These are phyloP conservation scores for Cheirogaleus major DNA, from an alignment of 2,797 vertebrate genomes.

Conservation along the genomic window DNA sequence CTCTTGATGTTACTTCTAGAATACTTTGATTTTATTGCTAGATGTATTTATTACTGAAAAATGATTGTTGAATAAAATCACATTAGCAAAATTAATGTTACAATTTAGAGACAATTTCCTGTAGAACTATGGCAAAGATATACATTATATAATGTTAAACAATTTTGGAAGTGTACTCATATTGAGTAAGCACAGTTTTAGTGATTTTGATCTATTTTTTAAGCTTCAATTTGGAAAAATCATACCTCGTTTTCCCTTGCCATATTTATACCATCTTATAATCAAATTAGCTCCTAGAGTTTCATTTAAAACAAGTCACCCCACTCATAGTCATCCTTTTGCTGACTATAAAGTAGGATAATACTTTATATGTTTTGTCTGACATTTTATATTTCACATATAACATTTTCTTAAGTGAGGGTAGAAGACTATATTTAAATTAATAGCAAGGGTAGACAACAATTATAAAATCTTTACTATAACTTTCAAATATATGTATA, in stretches of 20 bases:
- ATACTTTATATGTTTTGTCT: background rate
- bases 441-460: background rate
- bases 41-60: conserved; percentile 24
- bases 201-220: background rate
- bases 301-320: conserved; percentile 32
- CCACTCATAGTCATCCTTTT: background rate
- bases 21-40: background rate
- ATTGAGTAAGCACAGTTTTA: background rate
- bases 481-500: background rate
- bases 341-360: background rate
- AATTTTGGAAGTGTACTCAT: background rate
- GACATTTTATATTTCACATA: background rate
- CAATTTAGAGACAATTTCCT: background rate
- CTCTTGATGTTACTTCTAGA: background rate
- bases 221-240: background rate
- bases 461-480: background rate
- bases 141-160: background rate
- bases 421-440: background rate
- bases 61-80: background rate
- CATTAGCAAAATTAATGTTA: background rate
- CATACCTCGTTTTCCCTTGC: background rate
- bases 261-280: background rate
- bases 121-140: background rate
- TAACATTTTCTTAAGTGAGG: background rate
- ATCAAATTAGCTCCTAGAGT: background rate